Evolutionary conservation across 2,888 invertebrate genomes (phyloP).

Genomic region (Oscheius sp.): DNA sequence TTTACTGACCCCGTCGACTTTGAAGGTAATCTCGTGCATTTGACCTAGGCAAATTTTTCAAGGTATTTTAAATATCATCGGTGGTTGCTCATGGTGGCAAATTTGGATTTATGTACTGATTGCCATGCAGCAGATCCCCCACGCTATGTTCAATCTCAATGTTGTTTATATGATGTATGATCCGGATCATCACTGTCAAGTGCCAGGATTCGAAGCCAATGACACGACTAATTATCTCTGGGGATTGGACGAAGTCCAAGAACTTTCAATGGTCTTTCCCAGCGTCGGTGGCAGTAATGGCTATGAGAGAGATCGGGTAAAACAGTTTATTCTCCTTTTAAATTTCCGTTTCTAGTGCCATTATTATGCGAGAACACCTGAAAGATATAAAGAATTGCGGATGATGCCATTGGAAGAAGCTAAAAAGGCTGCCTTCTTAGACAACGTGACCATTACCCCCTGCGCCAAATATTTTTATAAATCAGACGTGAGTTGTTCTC

Average conservation of each 20-base stretch:
- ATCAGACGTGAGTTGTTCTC: slow-evolving; percentile 49
- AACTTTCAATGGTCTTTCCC: slow-evolving; percentile 66
- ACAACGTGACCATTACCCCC: slow-evolving; percentile 54
- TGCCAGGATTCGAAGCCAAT: slow-evolving; percentile 64
- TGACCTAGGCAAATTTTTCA: too few species aligned
- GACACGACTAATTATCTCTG: slow-evolving; percentile 55
- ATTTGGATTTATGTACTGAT: slow-evolving; percentile 73
- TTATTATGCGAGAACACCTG: slow-evolving; percentile 62
- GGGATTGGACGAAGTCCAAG: slow-evolving; percentile 61
- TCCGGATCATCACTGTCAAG: slow-evolving; percentile 73
- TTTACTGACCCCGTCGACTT: slow-evolving; percentile 73
- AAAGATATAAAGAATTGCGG: slow-evolving; percentile 65
- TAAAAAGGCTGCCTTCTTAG: slow-evolving; percentile 49
- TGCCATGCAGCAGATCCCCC: slow-evolving; percentile 72
- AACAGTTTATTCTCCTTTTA: slow-evolving; percentile 14
- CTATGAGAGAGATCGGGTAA: slow-evolving; percentile 42
- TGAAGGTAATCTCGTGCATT: too few species aligned
- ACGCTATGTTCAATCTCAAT: slow-evolving; percentile 72
- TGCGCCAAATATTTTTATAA: slow-evolving; percentile 68
- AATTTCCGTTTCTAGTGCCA: slow-evolving; percentile 55
- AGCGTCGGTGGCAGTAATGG: slow-evolving; percentile 42
- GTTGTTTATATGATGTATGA: slow-evolving; percentile 73
- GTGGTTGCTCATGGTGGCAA: slow-evolving; percentile 73
- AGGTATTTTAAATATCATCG: slow-evolving; percentile 73
- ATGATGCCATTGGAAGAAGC: slow-evolving; percentile 64